Evolutionary conservation across 2,888 invertebrate genomes (phyloP), one percentile per base, ranked within the genome.

Genomic region (Amphipyra berbera): DNA sequence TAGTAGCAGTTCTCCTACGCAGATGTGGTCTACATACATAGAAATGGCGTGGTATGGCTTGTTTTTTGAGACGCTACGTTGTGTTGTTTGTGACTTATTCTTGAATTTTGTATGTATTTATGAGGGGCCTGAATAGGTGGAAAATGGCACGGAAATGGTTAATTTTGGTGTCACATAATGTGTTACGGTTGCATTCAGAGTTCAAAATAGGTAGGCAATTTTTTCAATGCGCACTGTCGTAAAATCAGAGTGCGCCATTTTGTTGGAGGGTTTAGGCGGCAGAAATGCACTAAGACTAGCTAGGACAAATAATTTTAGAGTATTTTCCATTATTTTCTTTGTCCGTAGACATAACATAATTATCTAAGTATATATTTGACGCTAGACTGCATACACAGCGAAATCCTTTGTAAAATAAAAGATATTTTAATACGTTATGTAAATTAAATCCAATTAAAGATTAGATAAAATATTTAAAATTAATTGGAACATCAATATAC

Each of bases 111-210:
- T 82, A 82, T 86, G 82, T 84, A 88, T 86, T 83, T 83, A 88
- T 88, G 88, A 88, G 89, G 82, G 88, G 88, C 89, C 86, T 84
- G 81, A 73, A 84, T 82, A 87, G 86, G 87, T 84, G 82, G 64
- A 80, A 82, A 73, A 78, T 83, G 69, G 76, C 80, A 80, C 79
- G 82, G 82, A 86, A 81, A 79, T 73, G 60, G 3, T 21, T 21
- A 45, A 57, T 70, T 63, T 73, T 44, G 14, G 56, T 54, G 54
- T 48, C 33, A 46, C 44, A 41, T 33, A 35, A 56, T 48, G 40
- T 56, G n/a, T 64, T 50, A 49, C 21, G 46, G 42, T 45, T 37
- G 8, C 4, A 44, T 45, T 48, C 33, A 48, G 42, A n/a, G 8
- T 33, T 45, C 30, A 35, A 52, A 55, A 37, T 6, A 50, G 15